These are phyloP conservation scores for Paguma larvata DNA, from an alignment of 2,797 vertebrate species.

Conservation along the genomic window DNA sequence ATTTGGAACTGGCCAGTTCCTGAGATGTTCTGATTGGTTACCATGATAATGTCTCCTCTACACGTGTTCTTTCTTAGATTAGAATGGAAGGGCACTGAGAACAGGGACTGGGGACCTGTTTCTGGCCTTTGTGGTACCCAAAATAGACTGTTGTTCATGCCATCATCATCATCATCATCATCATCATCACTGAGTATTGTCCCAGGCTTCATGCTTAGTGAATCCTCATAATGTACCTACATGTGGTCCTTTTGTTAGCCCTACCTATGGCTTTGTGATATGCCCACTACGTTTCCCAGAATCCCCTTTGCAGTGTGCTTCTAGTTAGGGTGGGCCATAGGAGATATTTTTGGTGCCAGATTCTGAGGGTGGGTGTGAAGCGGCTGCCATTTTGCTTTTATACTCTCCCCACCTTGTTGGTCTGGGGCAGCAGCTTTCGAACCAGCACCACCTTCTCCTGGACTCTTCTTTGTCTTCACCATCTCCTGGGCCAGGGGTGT, in stretches of 20 bases:
- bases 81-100: not conserved
- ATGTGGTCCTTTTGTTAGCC: not conserved
- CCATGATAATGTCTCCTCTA: not conserved
- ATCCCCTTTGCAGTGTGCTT: not conserved
- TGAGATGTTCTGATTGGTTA: not conserved
- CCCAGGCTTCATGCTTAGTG: not conserved
- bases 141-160: not conserved
- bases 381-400: not conserved
- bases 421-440: accelerated
- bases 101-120: not conserved
- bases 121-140: not conserved
- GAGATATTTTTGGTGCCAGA: not conserved
- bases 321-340: not conserved
- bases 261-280: not conserved
- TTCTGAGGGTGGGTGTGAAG: not conserved
- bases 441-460: not conserved
- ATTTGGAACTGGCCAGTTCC: not conserved
- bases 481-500: not conserved
- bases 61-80: not conserved
- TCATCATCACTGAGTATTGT: not conserved
- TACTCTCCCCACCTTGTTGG: accelerated
- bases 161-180: not conserved
- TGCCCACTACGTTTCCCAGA: not conserved
- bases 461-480: not conserved
- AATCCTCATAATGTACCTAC: not conserved